phyloP scores from a whole-genome alignment of 35 echinoderm and acorn worm genomes.

The Ophioderma brevispina region DNA sequence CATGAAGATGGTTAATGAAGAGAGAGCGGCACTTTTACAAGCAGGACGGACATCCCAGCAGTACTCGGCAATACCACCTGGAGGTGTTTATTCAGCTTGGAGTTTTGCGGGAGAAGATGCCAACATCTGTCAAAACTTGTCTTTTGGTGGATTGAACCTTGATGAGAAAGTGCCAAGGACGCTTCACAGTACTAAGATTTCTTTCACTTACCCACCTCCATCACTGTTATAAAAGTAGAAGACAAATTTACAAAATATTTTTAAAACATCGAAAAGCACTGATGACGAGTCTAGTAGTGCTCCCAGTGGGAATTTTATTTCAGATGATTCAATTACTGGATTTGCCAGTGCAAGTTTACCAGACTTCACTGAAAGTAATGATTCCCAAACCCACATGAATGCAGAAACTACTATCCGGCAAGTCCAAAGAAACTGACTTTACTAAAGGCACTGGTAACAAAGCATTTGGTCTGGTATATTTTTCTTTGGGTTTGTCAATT shows the following conservation, averaged over 20 bases:
- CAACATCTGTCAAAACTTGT: constrained; percentile 64
- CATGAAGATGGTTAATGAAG: constrained; percentile 73
- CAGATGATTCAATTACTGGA: constrained; percentile 1
- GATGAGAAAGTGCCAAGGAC: constrained; percentile 86
- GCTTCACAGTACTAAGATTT: constrained; percentile 72
- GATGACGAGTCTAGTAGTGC: neutral
- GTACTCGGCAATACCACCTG: constrained; percentile 17
- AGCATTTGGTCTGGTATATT: constrained; percentile 82
- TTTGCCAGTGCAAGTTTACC: neutral
- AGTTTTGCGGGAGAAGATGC: constrained; percentile 79
- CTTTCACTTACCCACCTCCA: constrained; percentile 72
- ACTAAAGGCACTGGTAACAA: constrained; percentile 53
- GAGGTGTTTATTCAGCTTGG: constrained; percentile 58
- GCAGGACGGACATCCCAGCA: neutral
- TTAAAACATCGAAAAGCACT: constrained; percentile 6
- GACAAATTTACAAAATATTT: constrained; percentile 58
- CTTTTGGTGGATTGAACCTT: constrained; percentile 85
- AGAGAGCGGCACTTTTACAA: constrained; percentile 34
- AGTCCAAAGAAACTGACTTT: constrained; percentile 37
- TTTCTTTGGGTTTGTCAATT: constrained; percentile 90
- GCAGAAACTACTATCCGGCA: neutral
- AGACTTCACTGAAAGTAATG: neutral
- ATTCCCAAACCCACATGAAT: neutral
- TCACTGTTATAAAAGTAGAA: constrained; percentile 55
- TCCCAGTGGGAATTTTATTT: neutral